Evolutionary conservation across 2,888 invertebrate genomes (phyloP), one percentile per base, ranked within the genome.

Genomic region (Patella pellucida): DNA sequence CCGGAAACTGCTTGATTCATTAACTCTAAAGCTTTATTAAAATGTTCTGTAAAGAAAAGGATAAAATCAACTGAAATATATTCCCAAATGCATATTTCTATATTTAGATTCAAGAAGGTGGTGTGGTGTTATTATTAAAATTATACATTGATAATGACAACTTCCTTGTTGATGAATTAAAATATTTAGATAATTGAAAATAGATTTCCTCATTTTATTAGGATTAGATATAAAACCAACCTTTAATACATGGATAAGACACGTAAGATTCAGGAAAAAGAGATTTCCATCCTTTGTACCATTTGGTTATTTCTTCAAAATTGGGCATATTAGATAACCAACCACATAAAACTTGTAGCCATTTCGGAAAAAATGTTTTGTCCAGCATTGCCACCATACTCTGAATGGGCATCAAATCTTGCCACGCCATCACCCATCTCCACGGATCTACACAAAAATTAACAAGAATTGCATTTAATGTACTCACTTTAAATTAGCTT

Each of bases 361-460:
- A 92, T 76, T 96, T 95, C 0, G 98, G 98, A 88, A 99, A 96
- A 92, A 99, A 96, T 86, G 94, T 94, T 83, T 96, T 95, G 84
- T 96, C 95, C 11, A 99, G 93, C 9, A 99, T 90, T 51, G 94
- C 93, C 0, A 95, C 95, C 92, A 98, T 94, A 19, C 94, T 93
- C 0, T 94, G 93, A 0, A 94, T 91, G 0, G 97, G 95, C 69
- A 98, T 92, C 87, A 99, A 92, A 82, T 96, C 96, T 81, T 94
- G 92, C 99, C 99, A 99, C 78, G 96, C 95, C 93, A 97, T 95
- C 51, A 98, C 96, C 95, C 97, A 98, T 83, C 95, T 93, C 97
- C 98, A 98, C 0, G 95, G 94, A 88, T 97, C 97, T 94, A 92
- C 67, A 82, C 81, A 72, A 19, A 68, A 69, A 77, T 15, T 11